Evolutionary conservation across 2,113 vertebrate species (phyloP).

Genomic region (Natator depressus): DNA sequence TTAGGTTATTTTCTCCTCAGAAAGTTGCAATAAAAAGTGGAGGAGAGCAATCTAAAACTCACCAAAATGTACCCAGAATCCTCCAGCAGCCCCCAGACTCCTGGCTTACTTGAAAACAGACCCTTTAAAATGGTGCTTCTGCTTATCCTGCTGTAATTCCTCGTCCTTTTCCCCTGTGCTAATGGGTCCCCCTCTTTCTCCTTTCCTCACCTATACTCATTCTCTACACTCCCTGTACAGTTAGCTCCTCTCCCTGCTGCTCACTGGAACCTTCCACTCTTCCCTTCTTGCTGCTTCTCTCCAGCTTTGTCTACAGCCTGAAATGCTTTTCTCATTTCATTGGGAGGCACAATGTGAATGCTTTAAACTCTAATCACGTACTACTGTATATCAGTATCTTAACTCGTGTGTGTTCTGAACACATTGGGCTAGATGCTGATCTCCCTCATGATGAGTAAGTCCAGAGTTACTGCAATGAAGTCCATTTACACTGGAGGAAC

Average conservation of each 20-base stretch:
- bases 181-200: background rate
- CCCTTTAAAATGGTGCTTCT: background rate
- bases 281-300: background rate
- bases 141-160: background rate
- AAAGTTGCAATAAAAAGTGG: background rate
- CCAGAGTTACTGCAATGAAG: background rate
- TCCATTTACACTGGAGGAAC: background rate
- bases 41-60: background rate
- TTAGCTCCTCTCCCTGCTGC: background rate
- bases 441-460: background rate
- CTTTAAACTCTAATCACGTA: background rate
- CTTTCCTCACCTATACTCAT: background rate
- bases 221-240: background rate
- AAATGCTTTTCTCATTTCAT: background rate
- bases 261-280: background rate
- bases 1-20: background rate
- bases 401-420: background rate
- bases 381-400: background rate
- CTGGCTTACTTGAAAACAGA: background rate
- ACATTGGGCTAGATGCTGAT: background rate
- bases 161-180: background rate
- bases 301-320: background rate
- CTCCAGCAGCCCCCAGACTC: background rate
- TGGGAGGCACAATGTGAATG: background rate
- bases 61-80: background rate